Conservation (phyloP, 2,797 vertebrate species). For the Hephaestus fuliginosus region DNA sequence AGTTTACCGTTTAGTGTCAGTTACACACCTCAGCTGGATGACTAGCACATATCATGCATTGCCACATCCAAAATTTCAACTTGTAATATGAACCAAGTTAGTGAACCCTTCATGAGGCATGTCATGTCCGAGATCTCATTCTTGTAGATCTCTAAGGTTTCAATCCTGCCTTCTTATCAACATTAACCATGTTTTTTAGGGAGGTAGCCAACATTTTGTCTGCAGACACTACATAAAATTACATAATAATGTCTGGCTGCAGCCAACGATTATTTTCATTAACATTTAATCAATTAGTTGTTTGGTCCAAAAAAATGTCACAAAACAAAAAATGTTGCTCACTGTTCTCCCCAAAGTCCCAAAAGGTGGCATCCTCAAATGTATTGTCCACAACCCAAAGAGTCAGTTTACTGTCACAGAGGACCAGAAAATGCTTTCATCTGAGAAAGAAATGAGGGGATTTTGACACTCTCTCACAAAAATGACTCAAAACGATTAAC, state of each 20-base stretch:
- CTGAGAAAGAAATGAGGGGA: no score
- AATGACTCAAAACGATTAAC: no score
- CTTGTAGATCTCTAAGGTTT: neutral
- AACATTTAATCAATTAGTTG: no score
- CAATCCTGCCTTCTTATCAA: slow-evolving; percentile 12
- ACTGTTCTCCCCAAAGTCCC: no score
- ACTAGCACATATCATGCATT: neutral
- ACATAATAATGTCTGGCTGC: slow-evolving; percentile 19
- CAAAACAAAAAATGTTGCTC: no score
- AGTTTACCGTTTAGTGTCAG: neutral
- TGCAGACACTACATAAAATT: slow-evolving; percentile 33
- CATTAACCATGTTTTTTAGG: slow-evolving; percentile 7
- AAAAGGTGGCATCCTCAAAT: no score
- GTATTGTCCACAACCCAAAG: no score
- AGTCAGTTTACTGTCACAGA: no score
- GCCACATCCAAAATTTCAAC: slow-evolving; percentile 1
- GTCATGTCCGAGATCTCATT: neutral
- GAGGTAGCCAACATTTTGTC: slow-evolving; percentile 32
- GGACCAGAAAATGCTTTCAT: no score
- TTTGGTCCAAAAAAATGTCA: no score
- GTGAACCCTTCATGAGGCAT: neutral
- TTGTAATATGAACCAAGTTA: neutral
- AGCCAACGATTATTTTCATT: no score
- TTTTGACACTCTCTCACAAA: no score
- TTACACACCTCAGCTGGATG: neutral